These are phyloP conservation scores for Patella caerulea DNA, from an alignment of 2,888 invertebrate species.

Conservation along the genomic window DNA sequence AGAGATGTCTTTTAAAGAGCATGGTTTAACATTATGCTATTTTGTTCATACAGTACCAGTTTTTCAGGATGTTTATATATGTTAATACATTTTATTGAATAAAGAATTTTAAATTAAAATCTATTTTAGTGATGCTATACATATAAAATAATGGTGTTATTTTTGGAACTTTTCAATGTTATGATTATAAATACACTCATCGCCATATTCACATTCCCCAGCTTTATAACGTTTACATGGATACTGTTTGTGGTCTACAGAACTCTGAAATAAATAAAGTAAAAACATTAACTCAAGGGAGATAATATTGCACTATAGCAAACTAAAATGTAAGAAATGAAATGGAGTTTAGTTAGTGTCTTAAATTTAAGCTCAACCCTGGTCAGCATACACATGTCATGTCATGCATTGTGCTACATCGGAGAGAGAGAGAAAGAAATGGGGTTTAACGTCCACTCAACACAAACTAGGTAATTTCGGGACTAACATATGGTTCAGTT, in stretches of 20 bases:
- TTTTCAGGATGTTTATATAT: not conserved
- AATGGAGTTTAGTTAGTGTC: not conserved
- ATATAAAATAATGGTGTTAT: no score
- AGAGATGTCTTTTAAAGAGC: no score
- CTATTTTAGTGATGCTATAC: not conserved
- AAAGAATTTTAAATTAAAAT: no score
- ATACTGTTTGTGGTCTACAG: slow-evolving; percentile 21
- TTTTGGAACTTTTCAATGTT: not conserved
- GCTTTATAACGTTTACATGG: slow-evolving; percentile 29
- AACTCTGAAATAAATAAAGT: not conserved
- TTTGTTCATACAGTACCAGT: not conserved
- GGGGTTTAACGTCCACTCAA: no score
- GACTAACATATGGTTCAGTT: no score
- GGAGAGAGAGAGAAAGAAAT: no score
- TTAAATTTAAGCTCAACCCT: no score
- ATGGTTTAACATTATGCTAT: no score
- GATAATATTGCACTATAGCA: not conserved
- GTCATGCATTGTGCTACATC: no score
- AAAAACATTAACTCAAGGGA: not conserved
- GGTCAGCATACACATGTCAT: no score
- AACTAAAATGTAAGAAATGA: not conserved
- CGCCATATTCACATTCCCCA: slow-evolving; percentile 27
- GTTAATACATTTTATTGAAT: not conserved
- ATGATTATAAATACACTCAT: slow-evolving; percentile 29
- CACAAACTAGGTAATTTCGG: no score